Conservation (phyloP, 2,113 vertebrate species). For the Oreocharis arfaki region DNA sequence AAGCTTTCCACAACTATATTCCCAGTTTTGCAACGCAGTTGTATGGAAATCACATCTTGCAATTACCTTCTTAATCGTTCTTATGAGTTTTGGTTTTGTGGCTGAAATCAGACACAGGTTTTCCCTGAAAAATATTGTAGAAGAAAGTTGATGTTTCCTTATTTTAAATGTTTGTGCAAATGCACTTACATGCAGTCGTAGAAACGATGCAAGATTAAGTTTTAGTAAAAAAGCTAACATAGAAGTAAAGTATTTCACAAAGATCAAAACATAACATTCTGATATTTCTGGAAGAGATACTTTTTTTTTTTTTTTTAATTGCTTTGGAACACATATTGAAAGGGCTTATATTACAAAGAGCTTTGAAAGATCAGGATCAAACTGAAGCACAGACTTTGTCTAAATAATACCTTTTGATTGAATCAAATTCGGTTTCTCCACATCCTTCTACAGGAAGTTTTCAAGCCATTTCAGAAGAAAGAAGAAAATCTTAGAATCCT, state of each 20-base stretch:
- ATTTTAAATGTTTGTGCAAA: background rate
- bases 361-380: background rate
- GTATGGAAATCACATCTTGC: background rate
- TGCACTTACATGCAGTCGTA: background rate
- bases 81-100: background rate
- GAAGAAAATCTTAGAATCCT: background rate
- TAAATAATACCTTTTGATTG: background rate
- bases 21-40: background rate
- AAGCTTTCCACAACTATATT: background rate
- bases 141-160: background rate
- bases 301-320: background rate
- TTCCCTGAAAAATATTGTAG: background rate
- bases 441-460: background rate
- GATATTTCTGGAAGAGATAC: background rate
- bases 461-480: background rate
- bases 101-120: background rate
- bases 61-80: background rate
- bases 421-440: background rate
- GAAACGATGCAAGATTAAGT: background rate
- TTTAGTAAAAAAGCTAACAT: background rate
- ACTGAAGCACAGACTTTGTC: background rate
- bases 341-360: background rate
- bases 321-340: background rate
- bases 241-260: background rate
- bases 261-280: background rate